phyloP scores from a whole-genome alignment of 2,888 invertebrate genomes.

The Limnephilus marmoratus region DNA sequence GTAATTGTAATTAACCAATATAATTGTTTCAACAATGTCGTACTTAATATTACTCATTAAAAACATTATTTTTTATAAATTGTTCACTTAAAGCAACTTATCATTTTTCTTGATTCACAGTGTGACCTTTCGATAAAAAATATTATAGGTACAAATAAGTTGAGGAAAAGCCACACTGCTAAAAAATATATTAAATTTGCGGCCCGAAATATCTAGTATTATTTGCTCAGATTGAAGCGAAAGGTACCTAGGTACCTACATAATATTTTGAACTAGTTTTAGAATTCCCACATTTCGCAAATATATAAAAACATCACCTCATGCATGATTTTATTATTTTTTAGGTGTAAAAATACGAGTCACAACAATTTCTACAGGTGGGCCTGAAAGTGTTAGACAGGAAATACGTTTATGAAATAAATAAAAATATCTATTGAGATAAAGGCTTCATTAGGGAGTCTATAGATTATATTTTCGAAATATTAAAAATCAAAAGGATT shows the following conservation, averaged over 20 bases:
- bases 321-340: slow-evolving; percentile 6
- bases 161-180: not conserved
- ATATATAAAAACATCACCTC: slow-evolving; percentile 2
- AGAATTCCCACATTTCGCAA: slow-evolving; percentile 25
- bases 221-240: not conserved
- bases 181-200: not conserved
- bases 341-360: slow-evolving; percentile 8
- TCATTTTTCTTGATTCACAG: not conserved
- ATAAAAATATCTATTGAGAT: not conserved
- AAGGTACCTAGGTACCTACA: not conserved
- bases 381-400: slow-evolving; percentile 35
- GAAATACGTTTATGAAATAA: not conserved
- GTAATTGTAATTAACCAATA: not conserved
- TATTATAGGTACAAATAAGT: too few relatives aligned
- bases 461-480: not conserved
- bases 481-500: not conserved
- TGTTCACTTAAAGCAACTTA: not conserved
- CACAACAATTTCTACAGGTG: slow-evolving; percentile 46
- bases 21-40: not conserved
- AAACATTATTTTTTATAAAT: not conserved
- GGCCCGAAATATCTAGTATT: slow-evolving; percentile 47
- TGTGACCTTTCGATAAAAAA: not conserved
- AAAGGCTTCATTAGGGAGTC: not conserved
- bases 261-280: not conserved
- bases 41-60: not conserved